These are phyloP conservation scores for Pinna nobilis DNA, from an alignment of 1,140 invertebrate species.

Conservation along the genomic window DNA sequence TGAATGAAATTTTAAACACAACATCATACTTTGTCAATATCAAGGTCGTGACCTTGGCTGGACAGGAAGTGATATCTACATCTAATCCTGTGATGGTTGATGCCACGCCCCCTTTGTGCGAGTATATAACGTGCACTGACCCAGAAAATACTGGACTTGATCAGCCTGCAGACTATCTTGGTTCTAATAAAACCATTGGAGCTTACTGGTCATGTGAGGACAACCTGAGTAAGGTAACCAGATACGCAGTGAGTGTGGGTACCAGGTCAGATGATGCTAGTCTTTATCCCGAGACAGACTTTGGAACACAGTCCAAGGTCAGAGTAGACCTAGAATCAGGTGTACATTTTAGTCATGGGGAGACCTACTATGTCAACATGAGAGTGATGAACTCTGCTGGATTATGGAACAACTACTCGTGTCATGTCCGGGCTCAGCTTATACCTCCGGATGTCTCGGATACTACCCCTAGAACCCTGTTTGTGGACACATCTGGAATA, in stretches of 20 bases:
- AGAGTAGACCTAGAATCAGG: constrained; percentile 9
- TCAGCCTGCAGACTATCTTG: constrained; percentile 9
- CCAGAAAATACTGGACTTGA: constrained; percentile 27
- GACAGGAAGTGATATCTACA: constrained; percentile 11
- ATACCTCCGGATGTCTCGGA: constrained; percentile 14
- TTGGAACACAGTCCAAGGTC: not conserved
- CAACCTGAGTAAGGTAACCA: constrained; percentile 15
- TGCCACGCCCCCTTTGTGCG: constrained; percentile 34
- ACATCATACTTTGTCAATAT: constrained; percentile 33
- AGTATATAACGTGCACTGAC: constrained; percentile 28
- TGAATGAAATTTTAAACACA: constrained; percentile 4
- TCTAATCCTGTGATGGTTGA: constrained; percentile 40
- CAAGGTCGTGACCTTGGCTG: constrained; percentile 38
- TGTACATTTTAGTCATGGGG: not conserved
- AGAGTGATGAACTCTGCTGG: constrained; percentile 26
- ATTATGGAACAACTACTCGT: constrained; percentile 11
- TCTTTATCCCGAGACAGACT: not conserved
- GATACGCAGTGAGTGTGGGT: constrained; percentile 3
- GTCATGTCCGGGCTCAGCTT: constrained; percentile 26
- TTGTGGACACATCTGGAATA: not conserved
- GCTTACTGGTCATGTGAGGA: constrained; percentile 39
- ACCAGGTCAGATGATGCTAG: not conserved
- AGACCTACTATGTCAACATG: constrained; percentile 24
- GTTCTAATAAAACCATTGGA: constrained; percentile 35
- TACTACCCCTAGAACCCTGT: not conserved